phyloP scores from a whole-genome alignment of 2,888 invertebrate genomes.

The Anorthoa munda region DNA sequence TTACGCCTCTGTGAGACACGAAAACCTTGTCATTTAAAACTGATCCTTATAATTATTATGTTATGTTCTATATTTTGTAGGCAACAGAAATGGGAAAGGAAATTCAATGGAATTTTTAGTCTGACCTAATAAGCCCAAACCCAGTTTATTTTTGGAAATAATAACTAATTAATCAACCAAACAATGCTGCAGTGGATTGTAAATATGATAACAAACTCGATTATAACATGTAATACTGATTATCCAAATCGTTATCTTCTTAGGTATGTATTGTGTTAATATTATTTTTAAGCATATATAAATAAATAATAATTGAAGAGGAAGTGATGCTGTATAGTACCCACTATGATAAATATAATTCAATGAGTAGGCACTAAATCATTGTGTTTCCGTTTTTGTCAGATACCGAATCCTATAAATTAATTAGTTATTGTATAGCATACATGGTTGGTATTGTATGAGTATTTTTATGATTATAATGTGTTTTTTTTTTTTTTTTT shows the following conservation, averaged over 20 bases:
- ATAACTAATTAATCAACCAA: constrained; percentile 24
- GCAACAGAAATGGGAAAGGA: too few species aligned
- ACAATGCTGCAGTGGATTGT: constrained; percentile 15
- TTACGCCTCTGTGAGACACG: neutral
- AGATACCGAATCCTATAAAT: neutral
- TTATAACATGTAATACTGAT: neutral
- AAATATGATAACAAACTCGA: constrained; percentile 7
- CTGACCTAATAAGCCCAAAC: constrained; percentile 5
- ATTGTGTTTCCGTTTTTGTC: neutral
- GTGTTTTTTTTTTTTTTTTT: too few species aligned
- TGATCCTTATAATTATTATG: too few species aligned
- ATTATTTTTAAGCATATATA: constrained; percentile 4
- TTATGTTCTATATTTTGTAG: too few species aligned
- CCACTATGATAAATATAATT: neutral
- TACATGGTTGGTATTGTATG: too few species aligned
- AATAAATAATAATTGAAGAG: neutral
- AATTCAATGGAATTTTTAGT: neutral
- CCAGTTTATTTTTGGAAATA: neutral
- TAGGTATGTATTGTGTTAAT: neutral
- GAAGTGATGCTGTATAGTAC: neutral
- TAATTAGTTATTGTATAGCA: neutral
- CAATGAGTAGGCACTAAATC: neutral
- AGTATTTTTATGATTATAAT: too few species aligned
- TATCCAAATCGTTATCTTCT: neutral
- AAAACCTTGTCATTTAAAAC: neutral